phyloP scores from a whole-genome alignment of 2,888 invertebrate species.

The Dryobotodes eremita region DNA sequence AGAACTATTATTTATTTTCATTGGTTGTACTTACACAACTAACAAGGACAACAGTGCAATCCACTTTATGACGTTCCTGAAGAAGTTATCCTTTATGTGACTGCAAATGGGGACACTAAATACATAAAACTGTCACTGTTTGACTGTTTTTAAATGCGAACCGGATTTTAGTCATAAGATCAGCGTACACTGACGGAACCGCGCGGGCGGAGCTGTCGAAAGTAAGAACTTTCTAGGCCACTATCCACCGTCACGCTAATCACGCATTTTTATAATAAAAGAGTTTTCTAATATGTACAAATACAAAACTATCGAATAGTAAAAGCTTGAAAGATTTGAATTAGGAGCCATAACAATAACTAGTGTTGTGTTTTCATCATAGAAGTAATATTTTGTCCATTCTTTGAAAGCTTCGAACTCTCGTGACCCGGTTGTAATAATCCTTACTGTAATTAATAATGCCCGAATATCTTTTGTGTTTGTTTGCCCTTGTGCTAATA shows the following conservation, averaged over 20 bases:
- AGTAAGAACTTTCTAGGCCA: slow-evolving; percentile 88
- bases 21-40: slow-evolving; percentile 13
- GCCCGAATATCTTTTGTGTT: background rate
- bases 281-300: slow-evolving; percentile 80
- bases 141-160: slow-evolving; percentile 76
- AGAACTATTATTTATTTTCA: slow-evolving; percentile 42
- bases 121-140: slow-evolving; percentile 50
- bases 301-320: slow-evolving; percentile 48
- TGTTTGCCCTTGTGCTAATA: background rate
- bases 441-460: slow-evolving; percentile 9
- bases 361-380: slow-evolving; percentile 4
- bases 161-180: slow-evolving; percentile 83
- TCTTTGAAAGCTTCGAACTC: background rate
- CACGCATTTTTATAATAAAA: slow-evolving; percentile 84
- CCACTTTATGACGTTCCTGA: background rate
- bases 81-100: background rate
- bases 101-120: slow-evolving; percentile 4
- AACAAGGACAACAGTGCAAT: background rate
- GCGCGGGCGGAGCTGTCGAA: slow-evolving; percentile 79
- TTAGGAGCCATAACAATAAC: slow-evolving; percentile 13
- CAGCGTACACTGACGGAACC: slow-evolving; percentile 71
- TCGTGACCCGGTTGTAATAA: slow-evolving; percentile 2
- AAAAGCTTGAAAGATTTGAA: slow-evolving; percentile 56
- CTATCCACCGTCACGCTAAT: slow-evolving; percentile 84
- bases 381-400: slow-evolving; percentile 1